These are phyloP conservation scores for Zaprionus lineosus DNA, from an alignment of 2,888 invertebrate genomes.

Conservation along the genomic window DNA sequence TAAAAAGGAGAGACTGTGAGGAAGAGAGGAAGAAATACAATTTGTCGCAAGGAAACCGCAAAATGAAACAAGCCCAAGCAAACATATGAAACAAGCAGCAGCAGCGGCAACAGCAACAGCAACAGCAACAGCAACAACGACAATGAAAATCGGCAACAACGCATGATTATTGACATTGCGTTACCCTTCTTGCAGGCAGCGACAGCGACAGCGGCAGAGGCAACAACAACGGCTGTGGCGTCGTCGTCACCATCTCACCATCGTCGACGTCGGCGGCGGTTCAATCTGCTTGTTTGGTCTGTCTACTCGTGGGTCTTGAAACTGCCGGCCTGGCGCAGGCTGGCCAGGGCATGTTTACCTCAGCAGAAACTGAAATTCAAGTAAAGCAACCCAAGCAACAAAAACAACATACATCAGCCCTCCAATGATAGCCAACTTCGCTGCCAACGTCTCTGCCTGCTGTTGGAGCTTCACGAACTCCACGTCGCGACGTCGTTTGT, in stretches of 20 bases:
- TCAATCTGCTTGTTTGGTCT: constrained; percentile 59
- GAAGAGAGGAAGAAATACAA: constrained; percentile 47
- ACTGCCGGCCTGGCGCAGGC: constrained; percentile 53
- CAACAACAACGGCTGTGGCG: background rate
- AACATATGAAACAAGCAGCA: constrained; percentile 53
- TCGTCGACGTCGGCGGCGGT: constrained; percentile 30
- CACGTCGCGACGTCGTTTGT: constrained; percentile 31
- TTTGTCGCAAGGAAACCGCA: constrained; percentile 66
- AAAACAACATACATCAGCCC: constrained; percentile 42
- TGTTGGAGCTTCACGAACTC: constrained; percentile 51
- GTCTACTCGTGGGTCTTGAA: constrained; percentile 55
- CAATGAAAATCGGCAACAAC: constrained; percentile 68
- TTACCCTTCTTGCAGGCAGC: constrained; percentile 61
- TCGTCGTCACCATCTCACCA: constrained; percentile 9
- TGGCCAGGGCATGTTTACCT: constrained; percentile 60
- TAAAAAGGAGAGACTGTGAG: constrained; percentile 13
- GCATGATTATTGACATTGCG: constrained; percentile 76
- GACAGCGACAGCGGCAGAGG: too few species aligned
- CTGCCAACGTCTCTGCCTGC: constrained; percentile 23
- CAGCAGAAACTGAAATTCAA: constrained; percentile 71
- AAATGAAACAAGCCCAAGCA: constrained; percentile 69
- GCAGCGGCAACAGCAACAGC: constrained; percentile 34
- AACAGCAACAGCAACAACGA: constrained; percentile 36
- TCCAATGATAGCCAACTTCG: constrained; percentile 41
- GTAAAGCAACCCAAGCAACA: constrained; percentile 55